These are phyloP conservation scores for Frieseomelitta varia DNA, from an alignment of 1,140 invertebrate genomes.

Conservation along the genomic window DNA sequence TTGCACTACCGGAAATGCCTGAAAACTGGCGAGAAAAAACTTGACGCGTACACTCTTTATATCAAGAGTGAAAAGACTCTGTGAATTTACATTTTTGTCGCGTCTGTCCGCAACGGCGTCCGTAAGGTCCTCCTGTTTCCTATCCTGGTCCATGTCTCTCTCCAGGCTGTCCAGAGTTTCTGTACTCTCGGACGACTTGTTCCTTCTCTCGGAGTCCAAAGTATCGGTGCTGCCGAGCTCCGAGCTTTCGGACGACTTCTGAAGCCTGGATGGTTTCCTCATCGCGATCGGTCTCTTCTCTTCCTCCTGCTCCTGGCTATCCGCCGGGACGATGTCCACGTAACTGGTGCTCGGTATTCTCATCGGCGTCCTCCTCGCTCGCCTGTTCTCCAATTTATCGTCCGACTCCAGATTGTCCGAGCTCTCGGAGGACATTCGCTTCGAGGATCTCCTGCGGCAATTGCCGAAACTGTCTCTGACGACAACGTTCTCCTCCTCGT, in stretches of 20 bases:
- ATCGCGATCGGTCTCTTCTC: conserved; percentile 54
- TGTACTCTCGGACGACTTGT: conserved; percentile 78
- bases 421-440: conserved; percentile 75
- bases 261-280: conserved; percentile 71
- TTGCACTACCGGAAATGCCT: too few species aligned
- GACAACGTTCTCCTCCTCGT: conserved; percentile 33
- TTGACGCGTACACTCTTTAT: too few species aligned
- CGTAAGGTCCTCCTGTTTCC: conserved; percentile 70
- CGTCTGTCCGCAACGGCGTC: conserved; percentile 68
- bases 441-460: conserved; percentile 48
- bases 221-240: conserved; percentile 80
- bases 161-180: conserved; percentile 80
- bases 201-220: conserved; percentile 76
- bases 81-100: conserved; percentile 76
- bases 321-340: conserved; percentile 59
- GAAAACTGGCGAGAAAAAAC: too few species aligned
- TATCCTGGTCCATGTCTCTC: conserved; percentile 76
- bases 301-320: conserved; percentile 48
- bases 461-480: conserved; percentile 31
- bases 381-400: conserved; percentile 70
- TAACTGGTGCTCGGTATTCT: conserved; percentile 72
- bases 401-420: conserved; percentile 77
- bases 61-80: background rate
- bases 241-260: conserved; percentile 80
- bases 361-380: conserved; percentile 67